Conservation (phyloP, 2,113 vertebrate species). For the Erpornis zantholeuca region DNA sequence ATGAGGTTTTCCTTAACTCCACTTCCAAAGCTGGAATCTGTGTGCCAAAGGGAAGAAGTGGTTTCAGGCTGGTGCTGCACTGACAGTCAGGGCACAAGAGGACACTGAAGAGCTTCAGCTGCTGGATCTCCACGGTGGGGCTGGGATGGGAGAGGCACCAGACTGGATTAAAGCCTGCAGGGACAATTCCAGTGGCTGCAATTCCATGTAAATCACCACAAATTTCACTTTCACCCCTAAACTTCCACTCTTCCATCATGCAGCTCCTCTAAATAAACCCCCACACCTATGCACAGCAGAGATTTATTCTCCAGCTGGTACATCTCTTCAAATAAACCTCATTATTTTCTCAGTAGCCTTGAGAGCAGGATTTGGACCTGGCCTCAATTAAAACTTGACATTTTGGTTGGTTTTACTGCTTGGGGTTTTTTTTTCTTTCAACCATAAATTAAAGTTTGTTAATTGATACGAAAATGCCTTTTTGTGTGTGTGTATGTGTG, state of each 20-base stretch:
- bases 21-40: not conserved
- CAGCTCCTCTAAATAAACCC: not conserved
- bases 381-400: not conserved
- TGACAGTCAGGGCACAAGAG: not conserved
- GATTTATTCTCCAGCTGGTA: not conserved
- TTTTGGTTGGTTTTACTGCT: not conserved
- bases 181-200: not conserved
- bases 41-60: not conserved
- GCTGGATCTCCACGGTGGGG: not conserved
- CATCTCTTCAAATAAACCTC: not conserved
- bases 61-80: not conserved
- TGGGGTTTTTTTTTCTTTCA: not conserved
- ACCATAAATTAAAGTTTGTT: not conserved
- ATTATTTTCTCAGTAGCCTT: not conserved
- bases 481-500: not conserved
- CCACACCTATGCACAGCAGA: not conserved
- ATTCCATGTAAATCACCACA: not conserved
- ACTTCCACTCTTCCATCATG: fast-evolving
- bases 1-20: not conserved
- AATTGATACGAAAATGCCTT: not conserved
- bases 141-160: not conserved
- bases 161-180: not conserved
- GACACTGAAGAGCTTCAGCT: not conserved
- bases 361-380: not conserved
- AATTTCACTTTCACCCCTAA: not conserved